These are phyloP conservation scores for Lipotes vexillifer DNA, from an alignment of 2,113 vertebrate species.

Conservation along the genomic window DNA sequence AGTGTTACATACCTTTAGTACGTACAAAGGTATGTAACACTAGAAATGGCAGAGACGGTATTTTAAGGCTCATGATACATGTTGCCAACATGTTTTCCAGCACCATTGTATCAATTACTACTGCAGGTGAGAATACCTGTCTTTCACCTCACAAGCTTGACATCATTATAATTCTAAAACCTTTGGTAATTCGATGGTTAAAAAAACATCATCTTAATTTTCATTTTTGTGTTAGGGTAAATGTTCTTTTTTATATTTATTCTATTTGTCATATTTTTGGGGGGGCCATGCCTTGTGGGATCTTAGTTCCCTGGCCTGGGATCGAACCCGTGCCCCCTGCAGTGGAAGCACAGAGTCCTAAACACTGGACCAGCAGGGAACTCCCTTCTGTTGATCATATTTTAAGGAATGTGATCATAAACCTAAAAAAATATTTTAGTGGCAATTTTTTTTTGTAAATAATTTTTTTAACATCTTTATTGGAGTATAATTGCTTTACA, in stretches of 20 bases:
- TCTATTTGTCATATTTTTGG: background rate
- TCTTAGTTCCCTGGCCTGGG: background rate
- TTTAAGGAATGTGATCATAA: conserved; percentile 22
- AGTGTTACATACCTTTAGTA: too few species aligned
- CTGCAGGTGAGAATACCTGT: background rate
- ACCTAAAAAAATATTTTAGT: background rate
- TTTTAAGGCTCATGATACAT: conserved; percentile 21
- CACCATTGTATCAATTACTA: background rate
- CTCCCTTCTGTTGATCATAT: background rate
- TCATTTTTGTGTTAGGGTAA: background rate
- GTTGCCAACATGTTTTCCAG: background rate
- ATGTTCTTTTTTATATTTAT: conserved; percentile 2
- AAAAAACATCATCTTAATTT: background rate
- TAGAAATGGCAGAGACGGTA: background rate
- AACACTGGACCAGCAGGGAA: background rate
- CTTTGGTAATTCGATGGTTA: background rate
- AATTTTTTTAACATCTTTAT: too few species aligned
- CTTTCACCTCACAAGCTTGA: background rate
- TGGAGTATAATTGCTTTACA: too few species aligned
- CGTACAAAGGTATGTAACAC: background rate
- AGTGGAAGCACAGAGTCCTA: background rate
- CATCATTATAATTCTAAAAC: background rate
- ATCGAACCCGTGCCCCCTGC: background rate
- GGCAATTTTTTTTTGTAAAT: background rate
- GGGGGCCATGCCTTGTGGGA: background rate